phyloP scores from a whole-genome alignment of 2,113 vertebrate genomes.

The Oplegnathus fasciatus region DNA sequence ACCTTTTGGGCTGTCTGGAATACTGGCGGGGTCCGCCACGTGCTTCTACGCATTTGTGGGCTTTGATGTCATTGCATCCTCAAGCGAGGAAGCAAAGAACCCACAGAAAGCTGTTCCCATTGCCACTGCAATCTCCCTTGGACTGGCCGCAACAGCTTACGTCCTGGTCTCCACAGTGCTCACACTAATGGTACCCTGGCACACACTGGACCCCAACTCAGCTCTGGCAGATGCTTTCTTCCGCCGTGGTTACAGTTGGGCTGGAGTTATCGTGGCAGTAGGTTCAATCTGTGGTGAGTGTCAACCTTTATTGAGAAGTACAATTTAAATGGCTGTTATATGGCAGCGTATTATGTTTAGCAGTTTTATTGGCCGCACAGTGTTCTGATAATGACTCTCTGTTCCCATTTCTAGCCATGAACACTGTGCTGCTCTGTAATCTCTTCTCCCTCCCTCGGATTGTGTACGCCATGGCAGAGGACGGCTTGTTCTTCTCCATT shows the following conservation, averaged over 20 bases:
- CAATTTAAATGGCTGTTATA: background rate
- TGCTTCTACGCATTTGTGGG: constrained; percentile 98
- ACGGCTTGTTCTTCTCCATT: constrained; percentile 93
- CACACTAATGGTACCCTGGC: constrained; percentile 96
- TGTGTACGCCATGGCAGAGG: constrained; percentile 95
- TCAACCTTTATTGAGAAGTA: background rate
- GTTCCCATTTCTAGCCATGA: constrained; percentile 89
- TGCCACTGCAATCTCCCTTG: constrained; percentile 91
- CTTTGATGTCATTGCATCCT: constrained; percentile 95
- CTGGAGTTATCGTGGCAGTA: constrained; percentile 91
- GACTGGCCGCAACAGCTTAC: constrained; percentile 89
- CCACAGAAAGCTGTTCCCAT: constrained; percentile 91
- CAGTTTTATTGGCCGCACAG: background rate
- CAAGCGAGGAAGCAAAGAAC: constrained; percentile 94
- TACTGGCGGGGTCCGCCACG: constrained; percentile 94
- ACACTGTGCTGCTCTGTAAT: constrained; percentile 94
- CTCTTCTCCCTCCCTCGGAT: constrained; percentile 97
- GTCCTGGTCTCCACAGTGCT: constrained; percentile 93
- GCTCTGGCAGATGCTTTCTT: constrained; percentile 95
- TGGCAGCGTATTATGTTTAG: background rate
- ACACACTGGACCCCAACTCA: constrained; percentile 91
- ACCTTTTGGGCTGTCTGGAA: constrained; percentile 91
- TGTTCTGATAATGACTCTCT: constrained; percentile 32
- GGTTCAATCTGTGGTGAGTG: constrained; percentile 97
- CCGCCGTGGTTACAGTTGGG: constrained; percentile 94